phyloP scores from a whole-genome alignment of 2,797 vertebrate genomes.

The Podargus strigoides region DNA sequence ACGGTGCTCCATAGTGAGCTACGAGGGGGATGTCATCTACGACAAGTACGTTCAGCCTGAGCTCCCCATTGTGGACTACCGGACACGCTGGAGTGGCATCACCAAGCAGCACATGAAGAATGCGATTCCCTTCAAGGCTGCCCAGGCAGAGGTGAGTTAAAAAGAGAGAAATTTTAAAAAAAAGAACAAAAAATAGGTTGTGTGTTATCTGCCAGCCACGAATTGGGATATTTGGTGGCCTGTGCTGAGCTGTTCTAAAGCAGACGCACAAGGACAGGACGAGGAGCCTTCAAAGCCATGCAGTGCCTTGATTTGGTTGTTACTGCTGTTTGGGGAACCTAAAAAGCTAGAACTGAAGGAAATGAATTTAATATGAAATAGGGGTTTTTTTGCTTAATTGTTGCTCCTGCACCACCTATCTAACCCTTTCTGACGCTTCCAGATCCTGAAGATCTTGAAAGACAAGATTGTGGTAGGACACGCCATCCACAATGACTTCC shows the following conservation, averaged over 20 bases:
- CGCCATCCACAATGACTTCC: slow-evolving; percentile 88
- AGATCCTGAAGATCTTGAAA: slow-evolving; percentile 86
- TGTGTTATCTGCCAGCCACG: background rate
- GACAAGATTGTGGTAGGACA: slow-evolving; percentile 92
- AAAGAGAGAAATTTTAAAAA: too few relatives aligned
- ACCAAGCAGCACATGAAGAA: slow-evolving; percentile 78
- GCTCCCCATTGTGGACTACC: slow-evolving; percentile 83
- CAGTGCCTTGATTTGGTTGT: background rate
- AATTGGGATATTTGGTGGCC: background rate
- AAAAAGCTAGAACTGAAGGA: background rate
- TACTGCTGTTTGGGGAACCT: background rate
- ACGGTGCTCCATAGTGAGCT: slow-evolving; percentile 89
- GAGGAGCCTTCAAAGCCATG: background rate
- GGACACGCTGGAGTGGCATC: slow-evolving; percentile 93
- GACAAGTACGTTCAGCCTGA: slow-evolving; percentile 86
- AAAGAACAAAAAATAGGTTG: fast-evolving
- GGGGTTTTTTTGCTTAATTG: background rate
- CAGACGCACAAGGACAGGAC: background rate
- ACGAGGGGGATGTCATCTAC: slow-evolving; percentile 84
- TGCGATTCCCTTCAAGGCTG: slow-evolving; percentile 80
- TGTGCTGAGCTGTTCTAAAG: background rate
- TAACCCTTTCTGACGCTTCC: background rate
- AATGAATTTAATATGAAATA: background rate
- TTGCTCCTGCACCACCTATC: background rate
- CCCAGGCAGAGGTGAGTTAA: slow-evolving; percentile 84